Evolutionary conservation across 2,888 invertebrate species (phyloP), one percentile per base, ranked within the genome.

Genomic region (Flexamia atlantica): DNA sequence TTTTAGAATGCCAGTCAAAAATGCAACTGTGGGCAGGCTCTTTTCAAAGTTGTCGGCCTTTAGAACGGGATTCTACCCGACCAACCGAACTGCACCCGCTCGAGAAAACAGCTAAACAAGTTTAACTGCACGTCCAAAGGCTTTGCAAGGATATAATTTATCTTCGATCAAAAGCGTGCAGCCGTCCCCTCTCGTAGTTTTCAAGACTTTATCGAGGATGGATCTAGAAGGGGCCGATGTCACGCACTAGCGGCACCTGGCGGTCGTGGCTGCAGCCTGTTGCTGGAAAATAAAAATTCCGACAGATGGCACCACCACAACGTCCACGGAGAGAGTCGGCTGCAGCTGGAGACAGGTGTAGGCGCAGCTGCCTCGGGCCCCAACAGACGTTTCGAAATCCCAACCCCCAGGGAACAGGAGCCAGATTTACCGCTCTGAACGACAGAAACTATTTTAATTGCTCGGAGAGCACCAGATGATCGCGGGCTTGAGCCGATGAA

Each of bases 271-370:
- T 28, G 14, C 64, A 30, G 64, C 64, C 28, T 64, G 64, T 30
- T 64, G 28, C 64, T 14, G 64, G 23, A 3, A 23, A 53, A 53
- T 17, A 12, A 46, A 46, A 20, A 57, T 57, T 17, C 23, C 64
- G 64, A 28, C 64, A 64, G 64, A 64, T 64, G 64, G 28, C 64
- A 28, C 28, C 30, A 28, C 64, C 25, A 64, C 57, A 57, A 46
- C 46, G 23, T 57, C 57, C 23, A 20, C 57, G 23, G 57, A 5
- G 5, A 10, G 50, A n/a, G 50, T n/a, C 14, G 4, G 50, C 5
- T 23, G 23, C 23, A 57, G 57, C 25, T 30, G 30, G 28, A 20
- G 25, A 4, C 30, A 64, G 64, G 30, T 64, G 64, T 4, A 28
- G 25, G 3, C 28, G 30, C 64, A 64, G 64, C 64, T 64, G 64